Evolutionary conservation across 2,113 vertebrate species (phyloP), one percentile per base, ranked within the genome.

Genomic region (Lanius collurio): DNA sequence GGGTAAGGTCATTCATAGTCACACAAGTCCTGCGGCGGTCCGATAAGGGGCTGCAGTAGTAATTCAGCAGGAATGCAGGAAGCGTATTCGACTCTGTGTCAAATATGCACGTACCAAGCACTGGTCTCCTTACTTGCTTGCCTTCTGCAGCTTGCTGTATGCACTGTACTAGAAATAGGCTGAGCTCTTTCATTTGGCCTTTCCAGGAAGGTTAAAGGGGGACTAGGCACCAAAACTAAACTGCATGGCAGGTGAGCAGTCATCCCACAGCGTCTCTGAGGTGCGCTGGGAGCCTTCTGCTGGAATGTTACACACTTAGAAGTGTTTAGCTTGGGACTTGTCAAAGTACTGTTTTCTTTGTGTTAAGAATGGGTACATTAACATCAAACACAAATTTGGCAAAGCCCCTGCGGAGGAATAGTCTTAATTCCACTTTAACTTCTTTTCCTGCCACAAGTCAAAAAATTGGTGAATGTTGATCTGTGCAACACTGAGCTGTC

Each of bases 1-100:
- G 71, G 17, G 47, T 96, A 98, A 97, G 95, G 93, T 97, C 95
- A 96, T 98, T 97, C 96, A 93, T 75, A 95, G 87, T 94, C 87
- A 70, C 10, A 0, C 55, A 19, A 44, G 64, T 81, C 15, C 60
- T 56, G 42, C 0, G 1, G 16, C 1, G 16, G 19, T 30, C 41
- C 1, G 0, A 3, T 37, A n/a, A 27, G 20, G 33, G 21, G 41
- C 90, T 71, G 56, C 4, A 2, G 57, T 41, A 44, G 55, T 62
- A 53, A n/a, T 35, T 53, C 65, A 73, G 87, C 53, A 85, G 69
- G 33, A 76, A 44, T 56, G 60, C 7, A 18, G 42, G 52, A 79
- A 56, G 42, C 56, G 23, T 88, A 71, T 90, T 90, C 13, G 31
- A 74, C 27, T 57, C 76, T 16, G 7, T 55, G 62, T 78, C 87